Conservation (phyloP, 2,113 vertebrate species). For the Psammodynastes pulverulentus region DNA sequence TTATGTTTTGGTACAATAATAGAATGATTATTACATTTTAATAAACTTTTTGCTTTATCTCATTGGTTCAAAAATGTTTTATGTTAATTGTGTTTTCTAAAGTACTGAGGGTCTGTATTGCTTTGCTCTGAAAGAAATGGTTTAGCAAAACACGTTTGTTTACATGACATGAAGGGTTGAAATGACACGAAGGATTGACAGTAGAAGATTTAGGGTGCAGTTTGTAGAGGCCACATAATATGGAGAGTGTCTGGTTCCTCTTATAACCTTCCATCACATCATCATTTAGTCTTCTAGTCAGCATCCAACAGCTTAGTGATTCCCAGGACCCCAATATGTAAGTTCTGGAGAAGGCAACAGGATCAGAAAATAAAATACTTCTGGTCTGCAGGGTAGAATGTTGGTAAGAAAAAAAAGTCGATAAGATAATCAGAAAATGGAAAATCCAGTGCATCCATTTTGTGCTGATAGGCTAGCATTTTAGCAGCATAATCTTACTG, state of each 20-base stretch:
- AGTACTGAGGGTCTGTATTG: not conserved
- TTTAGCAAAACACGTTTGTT: not conserved
- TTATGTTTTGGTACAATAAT: conserved; percentile 11
- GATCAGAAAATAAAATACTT: not conserved
- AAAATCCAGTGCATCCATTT: not conserved
- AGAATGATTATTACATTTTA: conserved; percentile 10
- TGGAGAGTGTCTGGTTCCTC: not conserved
- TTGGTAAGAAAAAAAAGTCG: not conserved
- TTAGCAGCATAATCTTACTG: not conserved
- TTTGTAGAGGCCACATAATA: not conserved
- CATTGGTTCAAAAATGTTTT: not conserved
- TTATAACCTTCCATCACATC: not conserved
- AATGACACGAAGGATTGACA: not conserved
- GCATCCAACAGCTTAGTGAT: not conserved
- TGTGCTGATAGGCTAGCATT: not conserved
- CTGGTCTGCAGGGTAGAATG: not conserved
- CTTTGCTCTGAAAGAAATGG: not conserved
- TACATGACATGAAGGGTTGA: not conserved
- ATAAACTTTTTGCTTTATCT: conserved; percentile 47
- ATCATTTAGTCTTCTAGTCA: not conserved
- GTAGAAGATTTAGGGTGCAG: not conserved
- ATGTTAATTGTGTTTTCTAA: not conserved
- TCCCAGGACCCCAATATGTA: not conserved
- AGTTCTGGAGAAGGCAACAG: not conserved
- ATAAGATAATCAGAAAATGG: not conserved